Conservation (phyloP, 2,797 vertebrate genomes). For the Ciconia nigra region DNA sequence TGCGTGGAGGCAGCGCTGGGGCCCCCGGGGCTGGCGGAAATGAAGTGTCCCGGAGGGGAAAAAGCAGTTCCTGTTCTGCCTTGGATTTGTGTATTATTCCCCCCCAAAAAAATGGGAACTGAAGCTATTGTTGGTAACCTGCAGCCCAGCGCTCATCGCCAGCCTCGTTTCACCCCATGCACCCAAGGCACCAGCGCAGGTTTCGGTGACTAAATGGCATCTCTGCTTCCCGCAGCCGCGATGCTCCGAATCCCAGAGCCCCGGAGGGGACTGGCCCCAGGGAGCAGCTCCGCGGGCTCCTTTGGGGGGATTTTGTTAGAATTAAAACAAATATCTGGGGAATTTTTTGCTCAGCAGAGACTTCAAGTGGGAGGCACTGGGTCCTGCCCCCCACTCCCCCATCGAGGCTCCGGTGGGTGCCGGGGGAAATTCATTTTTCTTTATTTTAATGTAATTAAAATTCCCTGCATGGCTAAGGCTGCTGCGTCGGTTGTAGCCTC, state of each 20-base stretch:
- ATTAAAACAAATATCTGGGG: constrained; percentile 46
- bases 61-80: constrained; percentile 27
- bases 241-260: neutral
- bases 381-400: neutral
- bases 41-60: neutral
- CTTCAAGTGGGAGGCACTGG: neutral
- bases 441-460: constrained; percentile 40
- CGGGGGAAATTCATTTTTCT: neutral
- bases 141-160: neutral
- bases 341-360: constrained; percentile 34
- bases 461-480: neutral
- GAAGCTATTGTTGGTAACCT: neutral
- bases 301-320: constrained; percentile 2
- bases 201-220: neutral
- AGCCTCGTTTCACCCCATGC: neutral
- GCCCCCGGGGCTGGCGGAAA: neutral
- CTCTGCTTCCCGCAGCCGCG: neutral
- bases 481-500: fast-evolving
- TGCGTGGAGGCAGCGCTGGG: neutral
- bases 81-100: neutral
- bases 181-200: neutral
- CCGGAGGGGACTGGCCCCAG: fast-evolving
- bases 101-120: neutral
- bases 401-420: neutral
- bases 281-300: neutral